Evolutionary conservation across 2,888 invertebrate genomes (phyloP), one percentile per base, ranked within the genome.

Genomic region (Alitta virens): DNA sequence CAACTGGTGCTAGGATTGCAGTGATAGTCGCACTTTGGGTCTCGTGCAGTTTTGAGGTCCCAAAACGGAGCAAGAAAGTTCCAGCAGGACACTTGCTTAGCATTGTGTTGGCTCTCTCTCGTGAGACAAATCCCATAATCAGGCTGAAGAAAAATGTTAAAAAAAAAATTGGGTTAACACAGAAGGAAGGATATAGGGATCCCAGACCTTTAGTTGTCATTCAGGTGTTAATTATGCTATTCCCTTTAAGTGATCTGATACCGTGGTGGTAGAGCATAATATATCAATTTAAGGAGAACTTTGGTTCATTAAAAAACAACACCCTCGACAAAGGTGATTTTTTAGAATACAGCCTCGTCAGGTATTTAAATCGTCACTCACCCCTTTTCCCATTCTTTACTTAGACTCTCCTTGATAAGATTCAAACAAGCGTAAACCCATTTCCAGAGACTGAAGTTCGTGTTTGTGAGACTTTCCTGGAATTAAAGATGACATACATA

Each of bases 361-460:
- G n/a, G n/a, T n/a, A n/a, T n/a, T n/a, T n/a, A n/a, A n/a, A n/a
- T n/a, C n/a, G n/a, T n/a, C n/a, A 58, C 66, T 60, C 42, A 69
- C 69, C 53, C 61, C 7, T 68, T 65, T 23, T 61, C 58, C 69
- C 69, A 69, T 54, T 69, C 69, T 14, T 50, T 51, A 23, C 56
- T 63, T n/a, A 69, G 57, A 14, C 38, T 59, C 2, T 63, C 57
- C 50, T 53, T 52, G 33, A 67, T 57, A n/a, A 66, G 64, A 43
- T 69, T 69, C 62, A 66, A 53, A 54, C 63, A 64, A 9, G 69
- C 66, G 12, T 43, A 65, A 43, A 68, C 43, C 68, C 68, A 69
- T 33, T 63, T 67, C 69, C 69, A 69, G 56, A 68, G 63, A 16
- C 61, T 54, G 56, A 68, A 69, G 23, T 67, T 64, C 2, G 58